These are phyloP conservation scores for Microcebus jonahi DNA, from an alignment of 2,113 vertebrate genomes.

Conservation along the genomic window DNA sequence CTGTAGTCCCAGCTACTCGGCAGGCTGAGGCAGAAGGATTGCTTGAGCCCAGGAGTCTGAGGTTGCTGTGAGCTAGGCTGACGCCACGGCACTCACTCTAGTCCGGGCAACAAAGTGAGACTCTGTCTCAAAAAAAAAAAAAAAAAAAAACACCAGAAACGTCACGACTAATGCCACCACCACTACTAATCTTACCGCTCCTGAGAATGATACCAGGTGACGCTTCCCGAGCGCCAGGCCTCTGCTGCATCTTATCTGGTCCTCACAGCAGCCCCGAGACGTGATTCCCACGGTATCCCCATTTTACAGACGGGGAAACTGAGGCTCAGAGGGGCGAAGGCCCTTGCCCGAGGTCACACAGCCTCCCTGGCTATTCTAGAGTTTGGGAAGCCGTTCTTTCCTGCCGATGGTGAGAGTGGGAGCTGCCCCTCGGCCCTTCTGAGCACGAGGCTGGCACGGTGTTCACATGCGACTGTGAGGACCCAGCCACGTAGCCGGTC, in stretches of 20 bases:
- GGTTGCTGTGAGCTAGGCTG: no score
- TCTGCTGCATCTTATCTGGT: background rate
- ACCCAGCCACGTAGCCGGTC: no score
- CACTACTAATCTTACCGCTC: background rate
- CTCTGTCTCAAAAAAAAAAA: no score
- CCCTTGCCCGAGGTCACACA: background rate
- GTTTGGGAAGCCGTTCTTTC: background rate
- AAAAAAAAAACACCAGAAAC: background rate
- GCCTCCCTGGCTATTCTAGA: background rate
- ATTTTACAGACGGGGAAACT: background rate
- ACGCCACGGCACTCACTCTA: no score
- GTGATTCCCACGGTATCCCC: background rate
- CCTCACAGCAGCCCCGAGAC: background rate
- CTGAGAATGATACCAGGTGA: background rate
- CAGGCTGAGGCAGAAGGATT: no score
- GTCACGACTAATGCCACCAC: background rate
- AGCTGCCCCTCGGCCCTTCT: background rate
- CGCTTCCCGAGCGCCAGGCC: background rate
- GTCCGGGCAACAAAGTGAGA: no score
- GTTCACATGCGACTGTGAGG: background rate
- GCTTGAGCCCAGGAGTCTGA: accelerated
- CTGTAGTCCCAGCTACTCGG: no score
- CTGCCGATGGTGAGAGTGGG: background rate
- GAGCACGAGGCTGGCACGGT: background rate
- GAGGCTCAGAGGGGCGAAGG: background rate